Evolutionary conservation across 2,888 invertebrate genomes (phyloP), one percentile per base, ranked within the genome.

Genomic region (Athalia rosae): DNA sequence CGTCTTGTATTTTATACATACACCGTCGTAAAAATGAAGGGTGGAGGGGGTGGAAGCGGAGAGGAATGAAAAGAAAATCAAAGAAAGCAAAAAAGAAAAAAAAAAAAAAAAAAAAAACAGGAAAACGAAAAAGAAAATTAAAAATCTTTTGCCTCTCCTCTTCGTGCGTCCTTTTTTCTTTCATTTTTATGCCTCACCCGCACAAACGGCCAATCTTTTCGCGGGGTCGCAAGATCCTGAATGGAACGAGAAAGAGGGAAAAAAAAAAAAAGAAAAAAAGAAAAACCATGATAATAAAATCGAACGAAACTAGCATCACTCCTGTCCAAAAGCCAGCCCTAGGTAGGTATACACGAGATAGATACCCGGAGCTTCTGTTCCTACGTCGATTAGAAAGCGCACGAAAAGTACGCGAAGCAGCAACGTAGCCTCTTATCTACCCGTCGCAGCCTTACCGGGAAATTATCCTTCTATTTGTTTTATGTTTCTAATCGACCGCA

Each of bases 401-500:
- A 28, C 28, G 53, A 7, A n/a, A n/a, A n/a, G 53, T n/a, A 53
- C 53, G 71, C 69, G 56, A 56, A 43, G 45, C 56, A 13, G 43
- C 71, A 45, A 56, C n/a, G 43, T 66, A n/a, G 76, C 28, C 67
- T 61, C 77, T 77, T 77, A 77, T 77, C 77, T 66, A 59, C 13
- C 47, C 50, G 48, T 67, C 56, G 69, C 77, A 77, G 77, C 77
- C 61, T 77, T 61, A 61, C 59, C 59, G 69, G 64, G 71, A 77
- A 77, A 77, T 77, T 77, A 77, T 69, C 77, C 69, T 77, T 59
- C 69, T 71, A 77, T 77, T 77, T 77, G 77, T 48, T 69, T 77
- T 69, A 69, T 71, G 67, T 77, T 77, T 77, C 77, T 77, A 61
- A 77, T 77, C 77, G 77, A 69, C 67, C 58, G 47, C 47, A 28